Evolutionary conservation across 2,888 invertebrate species (phyloP).

Genomic region (Lottia gigantea): DNA sequence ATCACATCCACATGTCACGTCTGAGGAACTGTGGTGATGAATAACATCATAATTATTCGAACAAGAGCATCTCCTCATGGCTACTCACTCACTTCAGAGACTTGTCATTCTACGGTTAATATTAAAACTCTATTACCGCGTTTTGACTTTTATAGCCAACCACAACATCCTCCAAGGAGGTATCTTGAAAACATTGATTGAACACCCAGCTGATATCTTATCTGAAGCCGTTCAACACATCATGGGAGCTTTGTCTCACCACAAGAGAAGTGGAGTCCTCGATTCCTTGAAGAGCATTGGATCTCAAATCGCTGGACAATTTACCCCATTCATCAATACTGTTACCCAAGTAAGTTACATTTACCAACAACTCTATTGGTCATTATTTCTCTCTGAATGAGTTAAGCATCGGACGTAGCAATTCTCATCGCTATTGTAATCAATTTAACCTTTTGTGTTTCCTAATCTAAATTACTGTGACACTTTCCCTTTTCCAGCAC

Average conservation of each 20-base stretch:
- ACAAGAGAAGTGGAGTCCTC: slow-evolving; percentile 5
- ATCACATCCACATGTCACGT: no score
- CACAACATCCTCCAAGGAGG: slow-evolving; percentile 16
- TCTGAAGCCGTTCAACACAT: background rate
- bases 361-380: background rate
- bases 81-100: no score
- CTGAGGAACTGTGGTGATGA: no score
- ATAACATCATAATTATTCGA: no score
- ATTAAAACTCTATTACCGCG: no score
- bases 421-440: no score
- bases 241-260: background rate
- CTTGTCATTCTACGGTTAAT: no score
- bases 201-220: slow-evolving; percentile 14
- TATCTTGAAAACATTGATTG: background rate
- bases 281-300: slow-evolving; percentile 12
- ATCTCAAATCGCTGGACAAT: background rate
- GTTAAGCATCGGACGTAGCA: no score
- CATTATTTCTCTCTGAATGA: no score
- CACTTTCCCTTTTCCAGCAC: slow-evolving; percentile 11
- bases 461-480: no score
- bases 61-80: no score
- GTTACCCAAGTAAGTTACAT: slow-evolving; percentile 11
- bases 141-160: slow-evolving; percentile 4
- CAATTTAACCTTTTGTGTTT: no score
- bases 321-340: slow-evolving; percentile 10